These are phyloP conservation scores for Onychomys arenicola DNA, from an alignment of 2,797 vertebrate genomes.

Conservation along the genomic window DNA sequence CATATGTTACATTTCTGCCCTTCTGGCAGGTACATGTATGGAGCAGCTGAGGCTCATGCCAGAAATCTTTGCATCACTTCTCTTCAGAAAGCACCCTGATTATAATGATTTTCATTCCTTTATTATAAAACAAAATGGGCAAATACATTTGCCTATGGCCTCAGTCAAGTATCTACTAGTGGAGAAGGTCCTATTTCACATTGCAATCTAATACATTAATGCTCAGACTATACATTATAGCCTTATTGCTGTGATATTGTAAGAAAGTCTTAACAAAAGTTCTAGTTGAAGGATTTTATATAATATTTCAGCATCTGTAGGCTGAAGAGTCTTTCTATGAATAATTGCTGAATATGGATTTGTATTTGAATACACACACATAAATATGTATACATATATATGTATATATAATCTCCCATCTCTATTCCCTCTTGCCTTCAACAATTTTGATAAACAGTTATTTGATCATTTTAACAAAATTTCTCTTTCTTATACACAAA, in stretches of 20 bases:
- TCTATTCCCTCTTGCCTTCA: constrained; percentile 11
- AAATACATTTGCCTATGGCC: constrained; percentile 35
- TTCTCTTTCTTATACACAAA: neutral
- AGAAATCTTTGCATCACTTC: constrained; percentile 49
- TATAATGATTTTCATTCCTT: constrained; percentile 11
- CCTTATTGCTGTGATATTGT: neutral
- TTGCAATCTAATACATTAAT: neutral
- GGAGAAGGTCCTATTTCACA: neutral
- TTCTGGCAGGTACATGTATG: constrained; percentile 51
- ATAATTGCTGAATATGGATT: constrained; percentile 47
- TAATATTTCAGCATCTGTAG: constrained; percentile 40
- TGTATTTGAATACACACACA: neutral
- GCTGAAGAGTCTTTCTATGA: constrained; percentile 1
- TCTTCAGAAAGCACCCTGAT: constrained; percentile 35
- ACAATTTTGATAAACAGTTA: constrained; percentile 10
- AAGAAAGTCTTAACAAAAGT: constrained; percentile 23
- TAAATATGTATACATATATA: neutral
- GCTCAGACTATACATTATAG: neutral
- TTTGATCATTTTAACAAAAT: constrained; percentile 50
- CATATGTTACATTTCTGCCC: constrained; percentile 26
- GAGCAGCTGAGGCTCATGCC: constrained; percentile 45
- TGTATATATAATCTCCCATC: neutral
- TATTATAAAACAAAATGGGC: constrained; percentile 6
- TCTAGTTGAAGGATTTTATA: constrained; percentile 9
- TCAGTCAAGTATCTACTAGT: neutral